phyloP scores from a whole-genome alignment of 2,113 vertebrate species.

The Thermophis baileyi region DNA sequence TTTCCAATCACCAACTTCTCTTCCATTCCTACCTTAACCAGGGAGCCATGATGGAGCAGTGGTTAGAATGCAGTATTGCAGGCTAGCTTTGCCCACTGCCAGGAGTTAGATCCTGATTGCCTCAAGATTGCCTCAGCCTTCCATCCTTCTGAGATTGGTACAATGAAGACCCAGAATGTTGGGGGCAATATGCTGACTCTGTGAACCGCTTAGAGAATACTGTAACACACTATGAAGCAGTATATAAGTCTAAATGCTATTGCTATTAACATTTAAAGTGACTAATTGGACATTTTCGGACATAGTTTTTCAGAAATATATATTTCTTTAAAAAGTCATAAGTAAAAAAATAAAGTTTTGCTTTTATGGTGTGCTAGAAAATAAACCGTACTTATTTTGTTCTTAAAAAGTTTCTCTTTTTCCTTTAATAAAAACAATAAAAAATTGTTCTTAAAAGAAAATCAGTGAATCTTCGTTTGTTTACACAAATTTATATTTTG shows the following conservation, averaged over 20 bases:
- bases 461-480: not conserved
- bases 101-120: not conserved
- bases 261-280: not conserved
- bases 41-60: not conserved
- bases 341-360: not conserved
- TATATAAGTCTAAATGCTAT: too few species aligned
- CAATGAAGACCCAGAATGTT: not conserved
- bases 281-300: not conserved
- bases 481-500: not conserved
- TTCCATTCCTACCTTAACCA: not conserved
- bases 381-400: not conserved
- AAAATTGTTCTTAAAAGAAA: not conserved
- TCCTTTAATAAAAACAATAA: not conserved
- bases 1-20: not conserved
- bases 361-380: not conserved
- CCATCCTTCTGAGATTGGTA: not conserved
- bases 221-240: too few species aligned
- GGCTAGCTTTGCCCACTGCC: not conserved
- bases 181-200: not conserved
- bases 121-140: not conserved
- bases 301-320: not conserved
- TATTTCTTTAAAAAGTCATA: not conserved
- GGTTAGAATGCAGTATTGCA: not conserved
- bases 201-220: too few species aligned
- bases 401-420: not conserved